Conservation (phyloP, 2,888 invertebrate species). For the Coecobrya sp. region DNA sequence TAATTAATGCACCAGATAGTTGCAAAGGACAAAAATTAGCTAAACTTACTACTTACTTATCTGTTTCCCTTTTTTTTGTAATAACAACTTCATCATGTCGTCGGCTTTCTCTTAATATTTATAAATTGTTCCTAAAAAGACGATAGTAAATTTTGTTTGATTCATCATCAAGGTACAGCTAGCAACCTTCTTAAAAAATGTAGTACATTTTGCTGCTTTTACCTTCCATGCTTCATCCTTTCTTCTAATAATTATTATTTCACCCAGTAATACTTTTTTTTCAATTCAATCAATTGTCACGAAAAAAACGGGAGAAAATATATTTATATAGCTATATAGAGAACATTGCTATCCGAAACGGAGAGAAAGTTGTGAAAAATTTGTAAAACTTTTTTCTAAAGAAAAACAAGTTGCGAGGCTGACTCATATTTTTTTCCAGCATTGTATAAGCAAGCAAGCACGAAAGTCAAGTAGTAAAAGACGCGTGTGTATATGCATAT, state of each 20-base stretch:
- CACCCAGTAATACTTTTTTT: neutral
- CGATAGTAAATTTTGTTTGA: slow-evolving; percentile 1
- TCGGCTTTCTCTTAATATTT: neutral
- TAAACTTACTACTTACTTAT: slow-evolving; percentile 15
- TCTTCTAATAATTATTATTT: neutral
- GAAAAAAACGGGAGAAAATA: neutral
- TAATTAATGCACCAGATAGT: slow-evolving; percentile 64
- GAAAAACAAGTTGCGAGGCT: neutral
- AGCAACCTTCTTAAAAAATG: slow-evolving; percentile 80
- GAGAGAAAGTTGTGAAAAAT: neutral
- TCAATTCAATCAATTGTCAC: neutral
- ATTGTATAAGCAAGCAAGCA: neutral
- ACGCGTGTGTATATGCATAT: too few species aligned
- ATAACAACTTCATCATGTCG: slow-evolving; percentile 29
- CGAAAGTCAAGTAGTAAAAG: too few species aligned
- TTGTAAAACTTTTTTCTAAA: neutral
- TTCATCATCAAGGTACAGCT: slow-evolving; percentile 79
- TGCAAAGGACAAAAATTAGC: slow-evolving; percentile 60
- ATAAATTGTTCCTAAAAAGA: neutral
- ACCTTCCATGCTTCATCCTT: slow-evolving; percentile 67
- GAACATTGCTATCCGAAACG: too few species aligned
- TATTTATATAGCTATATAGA: too few species aligned
- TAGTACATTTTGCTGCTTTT: slow-evolving; percentile 80
- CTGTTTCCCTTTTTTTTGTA: slow-evolving; percentile 45
- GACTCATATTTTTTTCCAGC: neutral